Evolutionary conservation across 2,113 vertebrate genomes (phyloP).

Genomic region (Zapus hudsonius): DNA sequence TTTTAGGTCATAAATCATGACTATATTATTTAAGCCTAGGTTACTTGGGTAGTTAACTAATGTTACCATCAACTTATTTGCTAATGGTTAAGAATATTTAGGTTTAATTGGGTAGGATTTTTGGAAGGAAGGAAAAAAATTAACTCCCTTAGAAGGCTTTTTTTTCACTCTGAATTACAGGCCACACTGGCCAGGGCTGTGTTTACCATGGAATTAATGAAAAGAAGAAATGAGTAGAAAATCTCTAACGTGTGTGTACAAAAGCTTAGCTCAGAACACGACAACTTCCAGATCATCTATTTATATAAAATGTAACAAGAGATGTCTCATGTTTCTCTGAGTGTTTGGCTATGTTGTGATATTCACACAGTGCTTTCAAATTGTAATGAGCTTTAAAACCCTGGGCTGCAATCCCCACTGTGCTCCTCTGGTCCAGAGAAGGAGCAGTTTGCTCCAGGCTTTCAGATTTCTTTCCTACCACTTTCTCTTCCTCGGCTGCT

Average conservation of each 20-base stretch:
- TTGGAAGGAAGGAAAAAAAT: background rate
- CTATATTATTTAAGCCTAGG: background rate
- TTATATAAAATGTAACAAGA: constrained; percentile 17
- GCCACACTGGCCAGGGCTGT: background rate
- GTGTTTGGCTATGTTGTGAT: background rate
- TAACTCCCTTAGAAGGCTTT: background rate
- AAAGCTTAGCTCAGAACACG: constrained; percentile 39
- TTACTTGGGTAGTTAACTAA: constrained; percentile 15
- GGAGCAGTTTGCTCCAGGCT: too few species aligned
- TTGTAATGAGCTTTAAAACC: constrained; percentile 29
- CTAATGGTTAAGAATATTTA: constrained; percentile 34
- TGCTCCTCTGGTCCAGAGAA: too few species aligned
- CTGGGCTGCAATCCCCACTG: background rate
- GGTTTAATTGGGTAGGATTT: background rate
- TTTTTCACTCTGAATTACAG: constrained; percentile 28
- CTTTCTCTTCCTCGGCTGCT: background rate
- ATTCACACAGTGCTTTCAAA: constrained; percentile 42
- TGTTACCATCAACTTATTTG: background rate
- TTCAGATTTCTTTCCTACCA: background rate
- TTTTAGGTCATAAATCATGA: background rate
- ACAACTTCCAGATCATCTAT: background rate
- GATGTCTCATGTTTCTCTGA: constrained; percentile 6
- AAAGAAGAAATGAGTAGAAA: constrained; percentile 24
- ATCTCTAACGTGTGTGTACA: constrained; percentile 37
- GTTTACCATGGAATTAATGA: constrained; percentile 34